Evolutionary conservation across 2,888 invertebrate genomes (phyloP).

Genomic region (Callinectes sapidus): DNA sequence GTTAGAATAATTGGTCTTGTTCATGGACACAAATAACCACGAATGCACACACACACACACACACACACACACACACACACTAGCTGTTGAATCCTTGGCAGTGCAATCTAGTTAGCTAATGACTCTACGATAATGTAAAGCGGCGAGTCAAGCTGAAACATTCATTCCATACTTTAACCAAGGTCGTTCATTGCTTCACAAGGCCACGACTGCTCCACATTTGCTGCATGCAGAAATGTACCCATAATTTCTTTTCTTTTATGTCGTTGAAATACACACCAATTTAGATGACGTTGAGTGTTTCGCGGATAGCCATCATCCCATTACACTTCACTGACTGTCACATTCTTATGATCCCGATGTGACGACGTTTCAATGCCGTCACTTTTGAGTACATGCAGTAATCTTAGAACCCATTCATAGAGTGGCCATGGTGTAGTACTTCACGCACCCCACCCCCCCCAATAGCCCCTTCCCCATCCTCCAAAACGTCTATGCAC

Average conservation of each 20-base stretch:
- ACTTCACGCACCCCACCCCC: no score
- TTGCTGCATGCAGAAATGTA: background rate
- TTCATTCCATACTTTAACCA: background rate
- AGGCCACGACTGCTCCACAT: background rate
- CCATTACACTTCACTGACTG: background rate
- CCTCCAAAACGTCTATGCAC: background rate
- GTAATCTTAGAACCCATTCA: background rate
- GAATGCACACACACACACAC: background rate
- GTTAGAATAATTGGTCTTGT: background rate
- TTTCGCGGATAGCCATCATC: background rate
- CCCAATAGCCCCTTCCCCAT: no score
- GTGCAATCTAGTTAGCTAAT: background rate
- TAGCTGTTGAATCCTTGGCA: background rate
- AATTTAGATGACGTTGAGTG: background rate
- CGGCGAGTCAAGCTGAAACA: background rate
- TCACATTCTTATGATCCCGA: background rate
- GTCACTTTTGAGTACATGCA: background rate
- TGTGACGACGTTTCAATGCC: background rate
- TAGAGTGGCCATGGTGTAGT: background rate
- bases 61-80: slow-evolving; percentile 22
- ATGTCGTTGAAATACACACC: background rate
- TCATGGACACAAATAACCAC: background rate
- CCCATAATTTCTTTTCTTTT: background rate
- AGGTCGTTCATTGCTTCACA: background rate
- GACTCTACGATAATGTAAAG: background rate